Evolutionary conservation across 64 coral and sea anemone genomes (phyloP).

Genomic region (Porites lutea): DNA sequence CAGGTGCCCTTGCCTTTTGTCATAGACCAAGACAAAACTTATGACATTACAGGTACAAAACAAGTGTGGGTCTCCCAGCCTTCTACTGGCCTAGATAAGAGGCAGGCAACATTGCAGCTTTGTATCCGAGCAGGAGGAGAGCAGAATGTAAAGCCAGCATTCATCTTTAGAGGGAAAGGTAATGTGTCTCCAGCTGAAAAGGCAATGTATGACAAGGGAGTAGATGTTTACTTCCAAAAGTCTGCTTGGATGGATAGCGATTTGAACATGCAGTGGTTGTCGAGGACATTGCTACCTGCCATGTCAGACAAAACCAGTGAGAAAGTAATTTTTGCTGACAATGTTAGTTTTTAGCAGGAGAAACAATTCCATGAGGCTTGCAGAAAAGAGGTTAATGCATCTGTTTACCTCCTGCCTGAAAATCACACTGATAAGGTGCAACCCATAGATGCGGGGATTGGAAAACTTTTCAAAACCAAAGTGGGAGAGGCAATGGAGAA

Average conservation of each 20-base stretch:
- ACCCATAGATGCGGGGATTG: no score
- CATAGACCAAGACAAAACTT: conserved; percentile 37
- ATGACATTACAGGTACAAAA: conserved; percentile 24
- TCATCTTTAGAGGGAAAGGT: no score
- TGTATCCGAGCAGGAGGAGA: conserved; percentile 43
- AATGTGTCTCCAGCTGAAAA: no score
- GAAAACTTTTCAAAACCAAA: no score
- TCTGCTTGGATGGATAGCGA: conserved; percentile 1
- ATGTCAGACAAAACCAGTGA: conserved; percentile 42
- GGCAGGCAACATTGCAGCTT: background rate
- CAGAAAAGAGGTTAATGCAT: no score
- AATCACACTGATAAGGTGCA: no score
- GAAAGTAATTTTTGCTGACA: conserved; percentile 34
- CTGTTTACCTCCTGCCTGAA: no score
- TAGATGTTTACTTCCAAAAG: no score
- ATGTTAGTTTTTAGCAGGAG: no score
- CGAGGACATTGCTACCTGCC: conserved; percentile 43
- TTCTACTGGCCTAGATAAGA: conserved; percentile 34
- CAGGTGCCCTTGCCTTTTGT: conserved; percentile 53
- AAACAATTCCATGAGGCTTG: no score
- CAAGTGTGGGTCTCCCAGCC: conserved; percentile 54
- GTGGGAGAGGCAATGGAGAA: no score
- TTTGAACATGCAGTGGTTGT: conserved; percentile 48
- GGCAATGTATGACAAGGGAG: no score
- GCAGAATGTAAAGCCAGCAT: background rate